Conservation (phyloP, 2,888 invertebrate genomes). For the Danaus chrysippus region DNA sequence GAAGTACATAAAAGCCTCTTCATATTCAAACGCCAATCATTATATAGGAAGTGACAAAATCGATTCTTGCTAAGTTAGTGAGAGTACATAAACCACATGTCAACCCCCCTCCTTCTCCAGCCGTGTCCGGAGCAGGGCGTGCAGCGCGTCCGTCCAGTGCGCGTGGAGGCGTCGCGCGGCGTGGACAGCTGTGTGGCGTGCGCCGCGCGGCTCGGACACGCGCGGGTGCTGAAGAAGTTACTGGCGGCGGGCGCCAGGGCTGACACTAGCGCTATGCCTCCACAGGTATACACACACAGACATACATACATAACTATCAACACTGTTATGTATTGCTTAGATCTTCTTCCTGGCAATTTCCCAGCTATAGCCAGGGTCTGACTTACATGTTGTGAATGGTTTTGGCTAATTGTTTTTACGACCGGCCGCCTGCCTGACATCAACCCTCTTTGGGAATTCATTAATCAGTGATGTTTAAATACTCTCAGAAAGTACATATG, state of each 20-base stretch:
- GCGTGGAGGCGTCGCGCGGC: conserved; percentile 85
- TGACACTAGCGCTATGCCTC: conserved; percentile 69
- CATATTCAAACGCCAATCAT: neutral
- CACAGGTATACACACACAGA: conserved; percentile 15
- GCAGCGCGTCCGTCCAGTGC: conserved; percentile 52
- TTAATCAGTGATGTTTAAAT: too few relatives aligned
- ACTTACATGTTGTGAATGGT: too few relatives aligned
- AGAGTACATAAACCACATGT: too few relatives aligned
- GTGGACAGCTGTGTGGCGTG: conserved; percentile 91
- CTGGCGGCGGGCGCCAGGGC: conserved; percentile 90
- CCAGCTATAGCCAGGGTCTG: too few relatives aligned
- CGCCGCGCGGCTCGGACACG: conserved; percentile 86
- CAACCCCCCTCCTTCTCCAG: neutral
- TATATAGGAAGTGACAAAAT: neutral
- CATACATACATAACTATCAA: neutral
- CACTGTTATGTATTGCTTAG: too few relatives aligned
- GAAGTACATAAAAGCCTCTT: conserved; percentile 12
- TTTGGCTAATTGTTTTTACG: too few relatives aligned
- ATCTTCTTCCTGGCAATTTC: too few relatives aligned
- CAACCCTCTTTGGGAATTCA: too few relatives aligned
- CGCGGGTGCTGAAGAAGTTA: conserved; percentile 68
- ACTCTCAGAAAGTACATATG: too few relatives aligned
- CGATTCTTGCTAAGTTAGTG: too few relatives aligned
- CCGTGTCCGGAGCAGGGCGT: conserved; percentile 18
- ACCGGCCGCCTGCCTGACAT: too few relatives aligned